These are phyloP conservation scores for Phalacrocorax brasilianus DNA, from an alignment of 2,113 vertebrate species.

Conservation along the genomic window DNA sequence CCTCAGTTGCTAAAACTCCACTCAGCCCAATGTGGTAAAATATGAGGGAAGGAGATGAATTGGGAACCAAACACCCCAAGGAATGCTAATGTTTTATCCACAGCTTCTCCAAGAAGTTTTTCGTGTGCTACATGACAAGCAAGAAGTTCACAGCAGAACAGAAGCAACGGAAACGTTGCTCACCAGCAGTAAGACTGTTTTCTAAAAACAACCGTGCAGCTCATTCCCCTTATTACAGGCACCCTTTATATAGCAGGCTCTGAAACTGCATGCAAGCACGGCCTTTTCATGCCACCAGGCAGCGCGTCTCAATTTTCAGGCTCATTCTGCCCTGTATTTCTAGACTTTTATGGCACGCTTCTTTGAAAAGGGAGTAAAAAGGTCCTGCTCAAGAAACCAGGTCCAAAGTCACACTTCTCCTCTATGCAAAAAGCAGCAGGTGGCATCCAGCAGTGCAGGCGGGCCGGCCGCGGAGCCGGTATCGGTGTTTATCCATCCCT, in stretches of 20 bases:
- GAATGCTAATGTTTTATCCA: neutral
- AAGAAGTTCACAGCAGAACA: neutral
- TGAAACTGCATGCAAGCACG: too few relatives aligned
- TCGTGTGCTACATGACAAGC: neutral
- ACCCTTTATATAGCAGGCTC: neutral
- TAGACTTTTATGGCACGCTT: neutral
- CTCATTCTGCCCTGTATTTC: neutral
- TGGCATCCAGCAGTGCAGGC: neutral
- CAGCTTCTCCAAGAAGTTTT: neutral
- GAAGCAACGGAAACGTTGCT: neutral
- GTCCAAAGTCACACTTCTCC: neutral
- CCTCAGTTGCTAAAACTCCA: neutral
- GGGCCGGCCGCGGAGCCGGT: neutral
- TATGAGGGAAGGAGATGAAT: neutral
- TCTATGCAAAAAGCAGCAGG: neutral
- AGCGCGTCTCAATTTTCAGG: neutral
- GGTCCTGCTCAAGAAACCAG: neutral
- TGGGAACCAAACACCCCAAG: neutral
- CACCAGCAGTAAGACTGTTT: neutral
- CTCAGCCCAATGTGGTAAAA: neutral
- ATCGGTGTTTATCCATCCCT: neutral
- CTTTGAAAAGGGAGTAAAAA: neutral
- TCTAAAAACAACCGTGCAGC: neutral
- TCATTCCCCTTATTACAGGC: neutral
- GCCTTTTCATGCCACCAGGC: neutral